Evolutionary conservation across 1,140 invertebrate genomes (phyloP), one percentile per base, ranked within the genome.

Genomic region (Centruroides vittatus): DNA sequence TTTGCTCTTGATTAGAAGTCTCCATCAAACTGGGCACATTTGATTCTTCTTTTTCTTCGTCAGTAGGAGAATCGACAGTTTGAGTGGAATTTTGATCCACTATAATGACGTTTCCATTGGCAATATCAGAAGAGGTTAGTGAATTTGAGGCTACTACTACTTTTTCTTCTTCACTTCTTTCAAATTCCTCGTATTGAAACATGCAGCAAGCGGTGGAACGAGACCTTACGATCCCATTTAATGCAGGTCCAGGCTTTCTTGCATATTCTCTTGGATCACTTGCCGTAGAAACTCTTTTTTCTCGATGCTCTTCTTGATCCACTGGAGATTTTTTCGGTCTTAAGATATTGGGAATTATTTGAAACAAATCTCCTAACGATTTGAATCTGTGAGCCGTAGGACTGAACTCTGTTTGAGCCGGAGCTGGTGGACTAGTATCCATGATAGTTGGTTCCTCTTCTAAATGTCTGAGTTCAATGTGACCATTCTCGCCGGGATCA

Each of bases 401-500:
- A 9, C 50, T 46, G 6, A 55, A 41, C 47, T 61, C 47, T 48
- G 50, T 11, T 41, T 36, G 50, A 61, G 0, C 59, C 51, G 51
- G 57, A 65, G 10, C 41, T 59, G 13, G 59, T 58, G 55, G 54
- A 58, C 58, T 52, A 58, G 11, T 61, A 55, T 7, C 35, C 34
- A 47, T 62, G 61, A n/a, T 47, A 58, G 46, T 67, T 66, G 54
- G 82, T 82, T 35, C 53, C 4, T 60, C 58, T 69, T 93, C 89
- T 50, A 93, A 75, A 34, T 88, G 79, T n/a, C 88, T 78, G 35
- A 94, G 73, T 75, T 94, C 90, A 53, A 94, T 94, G 3, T 89
- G 89, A 55, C 91, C 74, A 65, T 85, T 81, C 9, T 66, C 66
- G 23, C 63, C 56, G 34, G 35, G 57, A 35, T 35, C 60, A 47